Conservation (phyloP, 1,140 invertebrate genomes). For the Amphibalanus amphitrite region DNA sequence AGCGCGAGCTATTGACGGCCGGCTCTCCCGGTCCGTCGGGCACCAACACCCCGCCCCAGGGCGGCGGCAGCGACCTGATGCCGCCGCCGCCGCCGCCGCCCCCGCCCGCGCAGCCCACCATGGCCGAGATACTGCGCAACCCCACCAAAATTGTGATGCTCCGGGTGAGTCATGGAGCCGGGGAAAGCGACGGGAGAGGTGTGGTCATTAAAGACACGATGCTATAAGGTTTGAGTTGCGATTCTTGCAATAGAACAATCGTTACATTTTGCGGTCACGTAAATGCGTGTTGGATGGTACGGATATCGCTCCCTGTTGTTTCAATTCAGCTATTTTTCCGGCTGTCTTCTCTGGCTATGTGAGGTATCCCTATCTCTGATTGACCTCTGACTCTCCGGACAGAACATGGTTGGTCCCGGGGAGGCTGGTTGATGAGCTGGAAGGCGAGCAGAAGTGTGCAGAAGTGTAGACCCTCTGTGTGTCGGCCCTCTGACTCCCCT, state of each 20-base stretch:
- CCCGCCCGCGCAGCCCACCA: conserved; percentile 41
- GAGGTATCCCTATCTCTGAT: too few species aligned
- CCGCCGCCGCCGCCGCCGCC: conserved; percentile 29
- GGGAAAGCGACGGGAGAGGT: too few species aligned
- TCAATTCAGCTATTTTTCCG: too few species aligned
- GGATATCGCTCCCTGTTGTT: too few species aligned
- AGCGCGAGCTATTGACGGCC: conserved; percentile 55
- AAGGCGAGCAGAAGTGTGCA: background rate
- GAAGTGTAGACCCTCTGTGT: background rate
- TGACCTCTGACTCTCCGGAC: too few species aligned
- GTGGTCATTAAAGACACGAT: too few species aligned
- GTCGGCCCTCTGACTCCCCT: conserved; percentile 4
- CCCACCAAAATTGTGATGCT: conserved; percentile 85
- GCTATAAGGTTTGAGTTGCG: too few species aligned
- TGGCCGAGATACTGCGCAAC: conserved; percentile 88
- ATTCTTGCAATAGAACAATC: too few species aligned
- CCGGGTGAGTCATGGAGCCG: too few species aligned
- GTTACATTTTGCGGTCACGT: too few species aligned
- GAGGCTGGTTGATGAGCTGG: conserved; percentile 1
- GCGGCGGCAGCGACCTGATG: conserved; percentile 11
- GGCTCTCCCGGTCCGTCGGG: background rate
- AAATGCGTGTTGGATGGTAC: too few species aligned
- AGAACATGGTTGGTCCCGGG: background rate
- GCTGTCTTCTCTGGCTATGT: too few species aligned
- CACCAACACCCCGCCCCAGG: background rate